Evolutionary conservation across 2,888 invertebrate genomes (phyloP).

Genomic region (Athrips mouffetella): DNA sequence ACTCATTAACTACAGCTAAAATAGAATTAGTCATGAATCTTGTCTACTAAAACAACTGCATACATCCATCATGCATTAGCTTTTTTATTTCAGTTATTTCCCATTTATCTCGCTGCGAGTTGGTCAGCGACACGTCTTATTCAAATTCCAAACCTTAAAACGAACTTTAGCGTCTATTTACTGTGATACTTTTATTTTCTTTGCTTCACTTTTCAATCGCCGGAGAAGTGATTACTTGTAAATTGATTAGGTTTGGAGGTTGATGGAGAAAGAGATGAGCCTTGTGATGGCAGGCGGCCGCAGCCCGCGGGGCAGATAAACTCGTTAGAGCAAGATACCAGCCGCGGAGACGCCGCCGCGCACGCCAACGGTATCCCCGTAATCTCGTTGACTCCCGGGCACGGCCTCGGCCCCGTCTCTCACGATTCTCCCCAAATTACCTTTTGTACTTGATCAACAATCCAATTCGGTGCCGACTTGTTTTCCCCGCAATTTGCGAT

Average conservation of each 20-base stretch:
- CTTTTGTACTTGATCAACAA: constrained; percentile 67
- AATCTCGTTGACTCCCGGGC: constrained; percentile 71
- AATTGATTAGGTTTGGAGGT: constrained; percentile 59
- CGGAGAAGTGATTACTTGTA: constrained; percentile 32
- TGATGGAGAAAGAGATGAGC: constrained; percentile 65
- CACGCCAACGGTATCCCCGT: constrained; percentile 60
- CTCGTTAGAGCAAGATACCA: constrained; percentile 72
- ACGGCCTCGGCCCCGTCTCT: constrained; percentile 61
- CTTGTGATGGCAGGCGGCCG: constrained; percentile 42
- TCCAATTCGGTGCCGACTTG: constrained; percentile 59
- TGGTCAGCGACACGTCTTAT: too few relatives aligned
- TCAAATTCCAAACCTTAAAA: too few relatives aligned
- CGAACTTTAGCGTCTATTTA: too few relatives aligned
- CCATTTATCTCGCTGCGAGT: too few relatives aligned
- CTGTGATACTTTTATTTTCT: not conserved
- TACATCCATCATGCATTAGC: too few relatives aligned
- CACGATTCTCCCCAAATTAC: constrained; percentile 68
- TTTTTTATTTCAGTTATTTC: too few relatives aligned
- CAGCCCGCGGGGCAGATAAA: constrained; percentile 76
- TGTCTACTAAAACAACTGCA: too few relatives aligned
- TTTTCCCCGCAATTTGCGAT: constrained; percentile 51
- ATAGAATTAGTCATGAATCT: too few relatives aligned
- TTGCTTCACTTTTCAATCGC: constrained; percentile 1
- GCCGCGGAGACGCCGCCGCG: constrained; percentile 41
- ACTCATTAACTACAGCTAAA: constrained; percentile 21